Evolutionary conservation across 2,797 vertebrate species (phyloP).

Genomic region (Hafferia zeledoni): DNA sequence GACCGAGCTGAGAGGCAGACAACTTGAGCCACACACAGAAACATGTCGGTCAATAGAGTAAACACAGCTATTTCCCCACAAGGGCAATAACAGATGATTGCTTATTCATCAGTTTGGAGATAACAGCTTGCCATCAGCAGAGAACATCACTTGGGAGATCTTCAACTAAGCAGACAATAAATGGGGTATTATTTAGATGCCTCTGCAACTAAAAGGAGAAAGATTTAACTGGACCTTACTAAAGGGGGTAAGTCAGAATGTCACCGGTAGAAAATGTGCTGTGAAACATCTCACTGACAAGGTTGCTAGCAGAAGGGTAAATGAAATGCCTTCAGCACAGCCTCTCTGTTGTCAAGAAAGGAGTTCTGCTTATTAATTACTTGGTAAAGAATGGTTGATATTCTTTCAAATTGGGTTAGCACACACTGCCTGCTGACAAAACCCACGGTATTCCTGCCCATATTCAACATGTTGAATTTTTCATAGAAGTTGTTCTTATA

Average conservation of each 20-base stretch:
- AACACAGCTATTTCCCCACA: background rate
- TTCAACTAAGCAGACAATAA: background rate
- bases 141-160: background rate
- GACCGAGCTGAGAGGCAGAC: background rate
- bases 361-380: background rate
- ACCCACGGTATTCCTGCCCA: background rate
- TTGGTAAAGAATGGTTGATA: background rate
- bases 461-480: background rate
- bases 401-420: background rate
- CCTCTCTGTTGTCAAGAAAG: background rate
- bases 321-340: background rate
- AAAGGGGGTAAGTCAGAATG: background rate
- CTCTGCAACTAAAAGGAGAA: background rate
- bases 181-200: background rate
- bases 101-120: background rate
- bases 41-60: background rate
- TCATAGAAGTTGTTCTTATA: background rate
- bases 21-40: background rate
- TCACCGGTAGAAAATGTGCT: background rate
- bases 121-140: background rate
- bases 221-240: background rate
- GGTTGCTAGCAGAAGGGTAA: background rate
- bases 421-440: background rate
- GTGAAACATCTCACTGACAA: background rate
- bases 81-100: background rate